phyloP scores from a whole-genome alignment of 2,113 vertebrate species.

The Colinus virginianus region DNA sequence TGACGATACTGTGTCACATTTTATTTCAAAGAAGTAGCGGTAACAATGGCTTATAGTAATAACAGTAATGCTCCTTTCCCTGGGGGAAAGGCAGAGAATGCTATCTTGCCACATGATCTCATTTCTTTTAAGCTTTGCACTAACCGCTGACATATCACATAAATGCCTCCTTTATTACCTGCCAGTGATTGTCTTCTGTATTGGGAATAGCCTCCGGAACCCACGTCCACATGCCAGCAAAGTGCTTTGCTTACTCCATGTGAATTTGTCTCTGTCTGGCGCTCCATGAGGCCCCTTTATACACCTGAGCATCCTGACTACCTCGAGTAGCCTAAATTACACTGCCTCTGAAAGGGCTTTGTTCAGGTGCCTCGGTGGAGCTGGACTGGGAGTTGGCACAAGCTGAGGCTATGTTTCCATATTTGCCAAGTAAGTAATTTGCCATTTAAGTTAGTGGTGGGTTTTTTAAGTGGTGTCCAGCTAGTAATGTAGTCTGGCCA shows the following conservation, averaged over 20 bases:
- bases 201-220: constrained; percentile 82
- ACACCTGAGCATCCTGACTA: constrained; percentile 81
- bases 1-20: constrained; percentile 86
- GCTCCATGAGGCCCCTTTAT: constrained; percentile 77
- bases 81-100: constrained; percentile 81
- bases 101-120: constrained; percentile 91
- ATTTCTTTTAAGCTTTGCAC: constrained; percentile 85
- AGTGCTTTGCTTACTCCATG: constrained; percentile 79
- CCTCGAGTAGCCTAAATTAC: constrained; percentile 76
- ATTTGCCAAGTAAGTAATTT: constrained; percentile 67
- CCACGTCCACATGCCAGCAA: constrained; percentile 81
- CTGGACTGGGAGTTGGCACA: constrained; percentile 63
- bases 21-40: constrained; percentile 83
- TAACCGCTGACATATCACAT: constrained; percentile 88
- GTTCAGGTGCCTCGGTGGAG: constrained; percentile 68
- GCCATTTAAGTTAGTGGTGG: constrained; percentile 58
- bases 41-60: constrained; percentile 91
- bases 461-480: constrained; percentile 49
- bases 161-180: constrained; percentile 92
- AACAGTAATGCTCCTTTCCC: constrained; percentile 84
- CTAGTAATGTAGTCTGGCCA: constrained; percentile 57
- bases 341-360: constrained; percentile 80
- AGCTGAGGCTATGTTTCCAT: constrained; percentile 9
- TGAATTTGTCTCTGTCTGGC: constrained; percentile 82
- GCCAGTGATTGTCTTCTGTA: constrained; percentile 89